Percentiles rank a stretch among this genome's conserved stretches.
Conservation (phyloP, 2,113 vertebrate genomes). For the Rhipidura dahli region DNA sequence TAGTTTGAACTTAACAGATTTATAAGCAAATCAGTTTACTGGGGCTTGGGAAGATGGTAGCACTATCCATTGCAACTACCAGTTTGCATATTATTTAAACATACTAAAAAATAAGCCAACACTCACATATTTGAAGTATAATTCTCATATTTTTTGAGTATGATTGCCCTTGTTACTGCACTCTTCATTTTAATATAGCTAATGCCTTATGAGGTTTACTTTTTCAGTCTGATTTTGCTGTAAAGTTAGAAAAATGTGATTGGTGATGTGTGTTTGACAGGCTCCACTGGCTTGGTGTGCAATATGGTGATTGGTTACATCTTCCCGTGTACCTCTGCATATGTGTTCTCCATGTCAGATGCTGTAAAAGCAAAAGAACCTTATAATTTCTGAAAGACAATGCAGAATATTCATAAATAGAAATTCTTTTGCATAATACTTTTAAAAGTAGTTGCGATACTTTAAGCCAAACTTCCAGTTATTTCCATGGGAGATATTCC, state of each 20-base stretch:
- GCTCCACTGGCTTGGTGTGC: not conserved
- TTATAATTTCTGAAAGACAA: not conserved
- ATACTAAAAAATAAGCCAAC: not conserved
- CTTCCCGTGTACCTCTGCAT: not conserved
- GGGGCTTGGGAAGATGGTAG: not conserved
- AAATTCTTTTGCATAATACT: not conserved
- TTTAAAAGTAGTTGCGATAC: not conserved
- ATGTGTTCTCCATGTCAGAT: not conserved
- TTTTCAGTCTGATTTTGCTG: not conserved
- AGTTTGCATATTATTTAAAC: not conserved
- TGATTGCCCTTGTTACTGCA: not conserved
- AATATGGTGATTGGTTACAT: not conserved
- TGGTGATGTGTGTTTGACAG: not conserved
- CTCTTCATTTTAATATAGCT: not conserved
- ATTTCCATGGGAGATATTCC: not conserved
- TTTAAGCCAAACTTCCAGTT: not conserved
- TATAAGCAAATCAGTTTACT: not conserved
- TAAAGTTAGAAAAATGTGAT: not conserved
- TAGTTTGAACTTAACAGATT: not conserved
- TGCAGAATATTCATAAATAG: not conserved
- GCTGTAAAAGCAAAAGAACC: not conserved
- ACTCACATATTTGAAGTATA: not conserved
- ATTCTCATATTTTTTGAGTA: not conserved
- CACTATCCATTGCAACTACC: no score
- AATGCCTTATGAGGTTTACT: not conserved